phyloP scores from a whole-genome alignment of 2,888 invertebrate genomes.

The Cheilosia urbana region DNA sequence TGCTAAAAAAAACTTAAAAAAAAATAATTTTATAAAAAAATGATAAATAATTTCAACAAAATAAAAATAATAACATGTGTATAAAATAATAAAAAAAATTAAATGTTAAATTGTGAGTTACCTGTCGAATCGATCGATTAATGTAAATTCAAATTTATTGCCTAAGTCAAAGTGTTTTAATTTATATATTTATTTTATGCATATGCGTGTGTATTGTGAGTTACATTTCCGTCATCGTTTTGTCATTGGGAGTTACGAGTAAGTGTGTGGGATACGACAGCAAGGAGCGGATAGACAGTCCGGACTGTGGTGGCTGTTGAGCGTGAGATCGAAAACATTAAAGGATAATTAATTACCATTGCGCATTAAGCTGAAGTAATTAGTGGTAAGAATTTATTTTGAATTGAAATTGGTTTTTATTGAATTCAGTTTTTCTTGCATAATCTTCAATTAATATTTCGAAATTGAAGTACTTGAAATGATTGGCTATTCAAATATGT shows the following conservation, averaged over 20 bases:
- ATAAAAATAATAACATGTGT: conserved; percentile 11
- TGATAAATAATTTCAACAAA: conserved; percentile 17
- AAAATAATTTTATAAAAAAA: conserved; percentile 21
- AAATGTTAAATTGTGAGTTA: conserved; percentile 34
- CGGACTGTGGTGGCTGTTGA: conserved; percentile 19
- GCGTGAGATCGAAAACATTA: conserved; percentile 60
- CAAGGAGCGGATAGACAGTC: conserved; percentile 27
- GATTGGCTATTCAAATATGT: not conserved
- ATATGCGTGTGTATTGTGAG: conserved; percentile 51
- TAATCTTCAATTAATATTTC: not conserved
- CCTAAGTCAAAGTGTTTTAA: conserved; percentile 45
- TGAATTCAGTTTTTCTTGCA: not conserved
- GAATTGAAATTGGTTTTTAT: conserved; percentile 38
- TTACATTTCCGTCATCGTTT: conserved; percentile 58
- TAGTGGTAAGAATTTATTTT: conserved; percentile 61
- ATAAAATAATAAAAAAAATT: conserved; percentile 6
- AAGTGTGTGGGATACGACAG: conserved; percentile 37
- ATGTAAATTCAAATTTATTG: conserved; percentile 48
- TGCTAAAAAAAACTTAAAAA: conserved; percentile 11
- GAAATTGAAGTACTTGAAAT: too few relatives aligned
- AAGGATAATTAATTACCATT: conserved; percentile 71
- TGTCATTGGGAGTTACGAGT: conserved; percentile 13
- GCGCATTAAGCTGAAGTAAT: conserved; percentile 63
- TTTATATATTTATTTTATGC: conserved; percentile 54
- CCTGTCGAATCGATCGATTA: conserved; percentile 47